Evolutionary conservation across 2,113 vertebrate species (phyloP), one percentile per base, ranked within the genome.

Genomic region (Gymnorhina tibicen): DNA sequence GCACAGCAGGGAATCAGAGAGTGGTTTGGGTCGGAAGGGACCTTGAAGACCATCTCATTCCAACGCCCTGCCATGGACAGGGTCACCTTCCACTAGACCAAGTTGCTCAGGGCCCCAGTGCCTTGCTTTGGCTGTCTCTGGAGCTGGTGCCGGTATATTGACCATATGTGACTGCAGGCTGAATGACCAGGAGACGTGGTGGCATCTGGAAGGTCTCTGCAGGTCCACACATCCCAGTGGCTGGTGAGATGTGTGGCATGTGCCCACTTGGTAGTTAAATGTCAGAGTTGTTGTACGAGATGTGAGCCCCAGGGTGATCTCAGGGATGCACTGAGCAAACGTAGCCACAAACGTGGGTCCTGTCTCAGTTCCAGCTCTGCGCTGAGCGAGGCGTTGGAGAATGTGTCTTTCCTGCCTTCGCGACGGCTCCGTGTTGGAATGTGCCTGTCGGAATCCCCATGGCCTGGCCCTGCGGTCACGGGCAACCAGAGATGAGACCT

Each of bases 361-460:
- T 46, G 49, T 5, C 47, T 59, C 28, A n/a, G 32, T 20, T 85
- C 9, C 27, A 49, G 39, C 47, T 27, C 58, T 8, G 16, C 24
- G 7, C 0, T 53, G 39, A 6, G 1, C 10, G 14, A 20, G 32
- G 44, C 63, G 44, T 7, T 5, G 8, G 27, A 68, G 35, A 11
- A 28, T 19, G 16, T 6, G 4, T 58, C 21, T 44, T 70, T 55
- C 7, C 13, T n/a, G 33, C 41, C 26, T 49, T 32, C 0, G 0
- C 10, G 14, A 16, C 0, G 1, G 13, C 7, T 58, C 44, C 1
- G 0, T 0, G 11, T 23, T 53, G 9, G 33, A 83, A 67, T 21
- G 33, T 8, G 3, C 26, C 32, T 17, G 6, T 15, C 5, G 3
- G 33, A 81, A 53, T 77, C 35, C 13, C 39, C 2, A 0, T 8